phyloP scores from a whole-genome alignment of 2,113 vertebrate species.

The Solea senegalensis region DNA sequence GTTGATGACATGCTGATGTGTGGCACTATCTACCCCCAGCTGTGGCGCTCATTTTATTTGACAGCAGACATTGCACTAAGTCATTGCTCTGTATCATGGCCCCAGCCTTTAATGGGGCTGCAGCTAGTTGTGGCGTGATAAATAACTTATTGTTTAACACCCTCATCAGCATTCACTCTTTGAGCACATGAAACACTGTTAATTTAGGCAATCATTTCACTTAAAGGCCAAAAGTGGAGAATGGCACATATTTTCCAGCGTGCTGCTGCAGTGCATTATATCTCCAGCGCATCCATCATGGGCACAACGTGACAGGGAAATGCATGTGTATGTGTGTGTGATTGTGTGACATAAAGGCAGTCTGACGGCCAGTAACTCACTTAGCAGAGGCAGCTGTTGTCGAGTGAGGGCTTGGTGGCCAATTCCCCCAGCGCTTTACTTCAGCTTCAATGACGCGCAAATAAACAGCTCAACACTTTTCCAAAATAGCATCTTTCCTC shows the following conservation, averaged over 20 bases:
- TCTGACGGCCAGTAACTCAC: slow-evolving; percentile 99
- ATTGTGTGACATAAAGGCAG: slow-evolving; percentile 79
- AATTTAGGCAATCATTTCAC: slow-evolving; percentile 99
- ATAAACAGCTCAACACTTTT: slow-evolving; percentile 93
- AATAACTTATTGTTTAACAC: slow-evolving; percentile 99
- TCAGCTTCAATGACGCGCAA: slow-evolving; percentile 98
- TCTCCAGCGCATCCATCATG: slow-evolving; percentile 94
- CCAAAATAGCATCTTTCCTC: slow-evolving; percentile 85
- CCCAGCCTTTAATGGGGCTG: slow-evolving; percentile 96
- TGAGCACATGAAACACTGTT: slow-evolving; percentile 95
- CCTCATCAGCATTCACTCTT: slow-evolving; percentile 99
- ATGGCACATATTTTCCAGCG: slow-evolving; percentile 87
- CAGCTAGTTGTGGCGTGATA: slow-evolving; percentile 97
- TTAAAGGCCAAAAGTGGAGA: slow-evolving; percentile 93
- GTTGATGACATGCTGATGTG: slow-evolving; percentile 67
- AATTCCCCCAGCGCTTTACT: slow-evolving; percentile 99
- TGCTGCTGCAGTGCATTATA: slow-evolving; percentile 88
- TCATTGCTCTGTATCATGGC: slow-evolving; percentile 94
- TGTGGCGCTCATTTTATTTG: slow-evolving; percentile 72
- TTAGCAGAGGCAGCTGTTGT: slow-evolving; percentile 99
- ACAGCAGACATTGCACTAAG: slow-evolving; percentile 88
- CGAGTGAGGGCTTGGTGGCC: slow-evolving; percentile 91
- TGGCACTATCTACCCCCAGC: slow-evolving; percentile 70
- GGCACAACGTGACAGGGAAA: slow-evolving; percentile 95
- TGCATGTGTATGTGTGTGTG: slow-evolving; percentile 73